Base-by-base conservation (phyloP, 1,140 invertebrate species). In the Papilio machaon region DNA sequence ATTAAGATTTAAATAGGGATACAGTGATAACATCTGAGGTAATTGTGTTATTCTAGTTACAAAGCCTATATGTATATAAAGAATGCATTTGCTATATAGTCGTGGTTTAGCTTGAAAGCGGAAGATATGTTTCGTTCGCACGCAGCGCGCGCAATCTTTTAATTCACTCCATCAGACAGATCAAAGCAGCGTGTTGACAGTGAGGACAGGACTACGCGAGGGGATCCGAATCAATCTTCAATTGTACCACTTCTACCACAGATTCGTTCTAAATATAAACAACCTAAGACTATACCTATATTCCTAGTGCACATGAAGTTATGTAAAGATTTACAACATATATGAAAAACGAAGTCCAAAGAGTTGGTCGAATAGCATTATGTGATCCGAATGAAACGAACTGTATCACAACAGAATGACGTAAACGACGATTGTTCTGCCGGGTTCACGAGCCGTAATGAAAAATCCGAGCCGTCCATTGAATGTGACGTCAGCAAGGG, bases 401-500 rank as follows among this genome's bases (percentile, higher is more conserved):
- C 30, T 70, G 64, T 70, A 58, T 54, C 49, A 58, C 52, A 64
- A 64, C 54, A 58, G 54, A 43, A 15, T 79, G 77, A 79, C 77
- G 77, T 79, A 79, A 79, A 67, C 54, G 30, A 5, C 23, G 38
- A 79, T 79, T 79, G 77, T 79, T 70, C 60, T 47, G 35, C 77
- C 58, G 47, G 46, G 19, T 79, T 70, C 46, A 77, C 80, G 77
- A 76, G 79, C 74, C 52, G 78, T 82, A 83, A 85, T 89, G 58
- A 79, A 85, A 86, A 87, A 88, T 88, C 86, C 79, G 82, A 81
- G 74, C 81, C 85, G 85, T 79, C 82, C 83, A 91, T 86, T 85
- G 82, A 89, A 80, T 80, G 78, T 87, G 88, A 90, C 85, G 88
- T 87, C 81, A 83, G 83, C 86, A 88, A 89, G 90, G 89, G 87